Evolutionary conservation across 1,140 invertebrate species (phyloP).

Genomic region (Rhopalosiphum padi): DNA sequence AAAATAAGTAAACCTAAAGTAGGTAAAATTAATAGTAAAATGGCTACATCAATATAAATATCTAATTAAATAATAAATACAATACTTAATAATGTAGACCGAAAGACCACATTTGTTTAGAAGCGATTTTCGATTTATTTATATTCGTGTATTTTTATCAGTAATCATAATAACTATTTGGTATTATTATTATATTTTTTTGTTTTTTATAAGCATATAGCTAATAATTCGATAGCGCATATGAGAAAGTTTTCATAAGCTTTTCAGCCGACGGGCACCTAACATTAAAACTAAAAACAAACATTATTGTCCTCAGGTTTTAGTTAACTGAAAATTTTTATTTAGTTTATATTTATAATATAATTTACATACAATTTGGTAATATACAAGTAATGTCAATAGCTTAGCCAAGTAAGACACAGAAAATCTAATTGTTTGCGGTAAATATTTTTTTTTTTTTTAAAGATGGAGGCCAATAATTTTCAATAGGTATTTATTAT

Average conservation of each 20-base stretch:
- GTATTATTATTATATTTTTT: neutral
- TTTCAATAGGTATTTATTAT: too few relatives aligned
- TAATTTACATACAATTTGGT: neutral
- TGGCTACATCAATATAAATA: too few relatives aligned
- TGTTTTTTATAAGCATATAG: neutral
- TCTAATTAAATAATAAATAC: too few relatives aligned
- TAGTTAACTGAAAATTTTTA: neutral
- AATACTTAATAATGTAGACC: too few relatives aligned
- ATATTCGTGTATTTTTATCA: too few relatives aligned
- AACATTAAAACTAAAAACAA: neutral
- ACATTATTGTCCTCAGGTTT: neutral
- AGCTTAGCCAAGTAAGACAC: too few relatives aligned
- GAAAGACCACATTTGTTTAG: too few relatives aligned
- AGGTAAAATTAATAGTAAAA: too few relatives aligned
- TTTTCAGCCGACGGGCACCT: neutral
- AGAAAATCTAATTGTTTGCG: neutral
- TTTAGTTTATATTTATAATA: neutral
- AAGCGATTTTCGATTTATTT: too few relatives aligned
- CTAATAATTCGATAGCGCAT: neutral
- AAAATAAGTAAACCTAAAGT: too few relatives aligned
- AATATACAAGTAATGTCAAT: neutral
- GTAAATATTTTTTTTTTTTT: neutral
- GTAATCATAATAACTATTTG: neutral
- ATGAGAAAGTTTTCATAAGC: neutral
- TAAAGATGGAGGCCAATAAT: too few relatives aligned